Conservation (phyloP, 2,888 invertebrate genomes). For the Tachina fera region DNA sequence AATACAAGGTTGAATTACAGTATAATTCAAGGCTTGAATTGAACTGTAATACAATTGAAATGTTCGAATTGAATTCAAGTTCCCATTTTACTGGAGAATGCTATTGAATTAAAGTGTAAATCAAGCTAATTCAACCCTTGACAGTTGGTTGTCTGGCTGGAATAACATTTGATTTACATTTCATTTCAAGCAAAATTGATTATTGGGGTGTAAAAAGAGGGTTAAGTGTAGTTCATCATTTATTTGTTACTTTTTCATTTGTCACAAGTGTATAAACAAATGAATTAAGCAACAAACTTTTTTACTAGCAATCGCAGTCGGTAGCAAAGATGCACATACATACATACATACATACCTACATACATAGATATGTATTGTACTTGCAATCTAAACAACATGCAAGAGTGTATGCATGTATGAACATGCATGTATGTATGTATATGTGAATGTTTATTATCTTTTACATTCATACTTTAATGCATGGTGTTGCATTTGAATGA, state of each 20-base stretch:
- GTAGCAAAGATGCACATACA: constrained; percentile 2
- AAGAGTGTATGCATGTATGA: not conserved
- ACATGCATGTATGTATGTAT: not conserved
- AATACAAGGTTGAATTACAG: too few species aligned
- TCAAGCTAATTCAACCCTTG: too few species aligned
- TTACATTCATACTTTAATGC: not conserved
- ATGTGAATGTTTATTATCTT: not conserved
- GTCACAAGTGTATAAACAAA: constrained; percentile 26
- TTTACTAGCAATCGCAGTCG: constrained; percentile 12
- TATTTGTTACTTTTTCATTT: constrained; percentile 6
- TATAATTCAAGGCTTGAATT: too few species aligned
- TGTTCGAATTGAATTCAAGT: too few species aligned
- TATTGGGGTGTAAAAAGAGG: constrained; percentile 10
- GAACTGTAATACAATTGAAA: too few species aligned
- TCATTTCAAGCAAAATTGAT: too few species aligned
- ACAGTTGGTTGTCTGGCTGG: too few species aligned
- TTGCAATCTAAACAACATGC: not conserved
- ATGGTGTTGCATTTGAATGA: constrained; percentile 47
- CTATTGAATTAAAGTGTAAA: too few species aligned
- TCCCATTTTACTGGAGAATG: too few species aligned
- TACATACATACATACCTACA: too few species aligned
- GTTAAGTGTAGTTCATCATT: constrained; percentile 12
- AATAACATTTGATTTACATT: too few species aligned
- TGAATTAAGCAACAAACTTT: constrained; percentile 50
- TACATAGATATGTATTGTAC: too few species aligned